phyloP scores from a whole-genome alignment of 2,113 vertebrate genomes.

The Paradoxurus hermaphroditus region DNA sequence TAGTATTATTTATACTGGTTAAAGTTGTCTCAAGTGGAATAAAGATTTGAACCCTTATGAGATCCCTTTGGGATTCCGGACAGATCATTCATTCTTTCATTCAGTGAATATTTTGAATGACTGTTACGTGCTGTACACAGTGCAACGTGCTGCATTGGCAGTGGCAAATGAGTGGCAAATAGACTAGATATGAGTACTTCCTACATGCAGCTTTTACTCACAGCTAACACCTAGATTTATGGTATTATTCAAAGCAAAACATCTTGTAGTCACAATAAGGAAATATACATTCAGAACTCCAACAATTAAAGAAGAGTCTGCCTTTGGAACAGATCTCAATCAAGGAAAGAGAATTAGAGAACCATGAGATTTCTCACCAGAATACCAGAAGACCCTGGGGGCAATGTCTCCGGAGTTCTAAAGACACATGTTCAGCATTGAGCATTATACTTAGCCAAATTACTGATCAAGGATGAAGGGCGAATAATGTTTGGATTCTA shows the following conservation, averaged over 20 bases:
- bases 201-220: background rate
- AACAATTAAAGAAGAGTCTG: background rate
- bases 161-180: background rate
- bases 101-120: background rate
- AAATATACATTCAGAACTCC: background rate
- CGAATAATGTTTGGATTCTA: background rate
- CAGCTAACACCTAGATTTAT: background rate
- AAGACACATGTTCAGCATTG: background rate
- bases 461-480: background rate
- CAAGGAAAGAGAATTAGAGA: background rate
- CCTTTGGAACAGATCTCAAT: background rate
- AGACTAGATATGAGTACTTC: background rate
- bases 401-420: background rate
- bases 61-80: background rate
- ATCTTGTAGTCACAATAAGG: background rate
- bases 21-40: background rate
- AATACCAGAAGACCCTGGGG: background rate
- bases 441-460: background rate
- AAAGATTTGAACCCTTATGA: background rate
- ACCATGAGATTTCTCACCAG: background rate
- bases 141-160: background rate
- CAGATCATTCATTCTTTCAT: background rate
- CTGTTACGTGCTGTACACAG: background rate
- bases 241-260: background rate
- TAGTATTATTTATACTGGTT: background rate